phyloP scores from a whole-genome alignment of 2,888 invertebrate species.

The Trachelus tabidus region DNA sequence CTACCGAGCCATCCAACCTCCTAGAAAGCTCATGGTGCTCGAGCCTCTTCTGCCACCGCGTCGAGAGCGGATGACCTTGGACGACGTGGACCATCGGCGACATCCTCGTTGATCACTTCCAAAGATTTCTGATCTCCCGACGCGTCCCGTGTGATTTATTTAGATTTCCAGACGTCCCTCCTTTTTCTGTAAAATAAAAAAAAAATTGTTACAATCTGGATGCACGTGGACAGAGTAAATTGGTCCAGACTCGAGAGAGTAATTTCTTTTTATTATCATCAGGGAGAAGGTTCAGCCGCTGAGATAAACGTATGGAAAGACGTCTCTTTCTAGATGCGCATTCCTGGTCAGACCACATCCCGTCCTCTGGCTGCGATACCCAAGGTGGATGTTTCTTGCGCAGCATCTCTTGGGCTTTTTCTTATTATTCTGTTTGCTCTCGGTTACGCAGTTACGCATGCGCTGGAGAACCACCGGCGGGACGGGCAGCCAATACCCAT shows the following conservation, averaged over 20 bases:
- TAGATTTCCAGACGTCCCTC: neutral
- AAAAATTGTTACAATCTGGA: neutral
- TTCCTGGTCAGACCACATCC: conserved; percentile 45
- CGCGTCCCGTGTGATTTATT: neutral
- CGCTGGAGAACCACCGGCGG: conserved; percentile 28
- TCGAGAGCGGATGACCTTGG: conserved; percentile 46
- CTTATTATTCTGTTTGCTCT: conserved; percentile 40
- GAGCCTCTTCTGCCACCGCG: conserved; percentile 33
- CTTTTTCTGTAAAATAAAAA: neutral
- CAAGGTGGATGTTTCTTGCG: conserved; percentile 30
- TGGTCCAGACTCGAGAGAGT: neutral
- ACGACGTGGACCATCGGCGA: conserved; percentile 6
- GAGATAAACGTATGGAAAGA: conserved; percentile 4
- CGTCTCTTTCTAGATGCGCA: conserved; percentile 29
- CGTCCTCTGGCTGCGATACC: conserved; percentile 26
- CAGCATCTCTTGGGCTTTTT: conserved; percentile 29
- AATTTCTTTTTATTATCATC: neutral
- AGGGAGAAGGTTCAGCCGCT: neutral
- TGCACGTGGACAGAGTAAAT: neutral
- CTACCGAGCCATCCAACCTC: conserved; percentile 28
- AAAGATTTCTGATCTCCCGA: neutral
- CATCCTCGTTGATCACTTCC: neutral
- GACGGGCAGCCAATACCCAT: conserved; percentile 33
- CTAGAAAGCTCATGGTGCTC: conserved; percentile 36
- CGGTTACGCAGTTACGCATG: conserved; percentile 42